Base-by-base conservation (phyloP, 2,797 vertebrate species). In the Lutjanus argentimaculatus region DNA sequence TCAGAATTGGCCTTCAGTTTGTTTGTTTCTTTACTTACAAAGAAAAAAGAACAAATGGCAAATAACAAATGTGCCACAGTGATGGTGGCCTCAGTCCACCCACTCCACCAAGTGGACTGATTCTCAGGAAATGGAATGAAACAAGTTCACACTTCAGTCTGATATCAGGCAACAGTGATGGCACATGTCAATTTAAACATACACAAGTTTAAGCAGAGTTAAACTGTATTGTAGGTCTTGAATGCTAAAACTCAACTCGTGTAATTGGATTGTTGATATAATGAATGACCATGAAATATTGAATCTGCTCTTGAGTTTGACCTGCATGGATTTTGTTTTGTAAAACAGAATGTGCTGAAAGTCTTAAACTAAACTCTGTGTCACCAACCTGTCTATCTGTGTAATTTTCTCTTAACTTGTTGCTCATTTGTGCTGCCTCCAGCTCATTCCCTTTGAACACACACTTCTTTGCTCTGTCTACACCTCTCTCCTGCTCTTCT, bases 401-500 rank as follows among this genome's bases (percentile, higher is more conserved):
- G 22, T 4, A 7, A 45, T 45, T 19, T 62, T 15, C 15, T 48
- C 21, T 49, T 5, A 16, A 56, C 42, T 1, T 49, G 16, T 25
- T 51, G 12, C 9, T 61, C 7, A 30, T 46, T 56, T 51, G 13
- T 72, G 3, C 42, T 4, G 2, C 61, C 30, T 62, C 21, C 40
- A 16, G 1, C 22, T 11, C 6, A 0, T 36, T 52, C 15, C 72
- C 17, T 46, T 52, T n/a, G 10, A 45, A 21, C 43, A 25, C 15
- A 49, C 36, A 49, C 9, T 21, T 42, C 30, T 51, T 25, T 42
- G 8, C 19, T 51, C 51, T 21, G 14, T 49, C 2, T 62, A 40
- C 17, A 69, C 6, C 11, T 42, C 57, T 55, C 45, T 66, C 10
- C 30, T 65, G 8, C 9, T 76, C n/a, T 10, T 68, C 64, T 69